Base-by-base conservation (phyloP, 2,888 invertebrate species). In the Nineta flava region DNA sequence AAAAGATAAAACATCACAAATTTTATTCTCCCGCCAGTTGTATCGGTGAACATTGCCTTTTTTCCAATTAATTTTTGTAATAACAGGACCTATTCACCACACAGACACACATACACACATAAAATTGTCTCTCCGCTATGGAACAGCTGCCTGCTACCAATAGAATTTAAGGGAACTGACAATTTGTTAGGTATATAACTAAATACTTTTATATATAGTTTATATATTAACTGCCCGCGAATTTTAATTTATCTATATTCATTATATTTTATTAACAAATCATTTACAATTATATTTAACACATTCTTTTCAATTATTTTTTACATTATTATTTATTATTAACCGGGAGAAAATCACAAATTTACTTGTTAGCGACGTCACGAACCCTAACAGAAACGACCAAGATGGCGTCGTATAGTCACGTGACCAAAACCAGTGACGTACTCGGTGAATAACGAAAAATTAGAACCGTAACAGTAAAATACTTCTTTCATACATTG, bases 391-490 rank as follows among this genome's bases (percentile, higher is more conserved):
- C 57, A 65, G 65, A 60, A 70, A 69, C 69, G 70, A 69, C 70
- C 70, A 73, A 74, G 72, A 74, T 74, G 74, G 74, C 74, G 73
- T 69, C 71, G 66, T 65, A 64, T 62, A 65, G 69, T 74, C 73
- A 74, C 73, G 73, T 73, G 73, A 73, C 62, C 68, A 61, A 65
- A 62, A 66, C 68, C 64, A 66, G 69, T 70, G 69, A 69, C 68
- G 68, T 67, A 64, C 62, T 60, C 55, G 57, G 26, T 21, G 47
- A 35, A 35, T 41, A 44, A 13, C 19, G 44, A 16, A 26, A 26
- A 44, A 44, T 26, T 26, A 26, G 44, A 44, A 21, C 38, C 46
- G 40, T 46, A 43, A 46, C 40, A 16, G 15, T 48, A 21, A 40
- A 48, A n/a, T n/a, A n/a, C n/a, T 43, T 13, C 12, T 47, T 51